Base-by-base conservation (phyloP, 2,888 invertebrate species). In the Panopea generosa region DNA sequence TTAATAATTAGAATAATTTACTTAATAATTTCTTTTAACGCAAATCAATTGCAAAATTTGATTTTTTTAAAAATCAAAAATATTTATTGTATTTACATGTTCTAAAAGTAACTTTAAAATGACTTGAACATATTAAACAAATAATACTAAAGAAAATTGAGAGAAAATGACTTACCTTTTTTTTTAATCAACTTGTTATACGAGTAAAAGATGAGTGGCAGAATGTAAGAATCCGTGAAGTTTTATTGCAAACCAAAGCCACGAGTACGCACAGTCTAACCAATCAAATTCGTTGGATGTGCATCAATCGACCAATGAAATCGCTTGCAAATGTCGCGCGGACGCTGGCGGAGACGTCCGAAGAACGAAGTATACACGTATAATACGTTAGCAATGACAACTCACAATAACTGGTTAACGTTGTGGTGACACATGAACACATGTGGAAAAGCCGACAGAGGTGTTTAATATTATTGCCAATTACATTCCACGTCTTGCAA, bases 171-270 rank as follows among this genome's bases (percentile, higher is more conserved):
- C 16, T 45, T 45, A 45, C 45, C 45, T 45, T 16, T 45, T 45
- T 7, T 45, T 16, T 45, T 4, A 45, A 11, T 33, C 33, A 16
- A 45, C 45, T 45, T 4, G 45, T 45, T 9, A 18, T 45, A 16
- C 45, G 20, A 20, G 16, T 45, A 20, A 6, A 16, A 45, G 20
- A 20, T 45, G 20, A 56, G 55, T 57, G 60, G 22, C 22, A 20
- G 45, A 60, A 9, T 43, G 43, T 29, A 24, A 27, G 26, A 20
- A 22, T 14, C n/a, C 27, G 14, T 24, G 45, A n/a, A n/a, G 22
- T 60, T 60, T 22, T 59, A 60, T 60, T 24, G 24, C 26, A 45
- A 45, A 16, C 26, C 27, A 1, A 2, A 60, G 60, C 60, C 60
- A 60, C 60, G 60, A 60, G 38, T 33, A 60, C 45, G 18, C 47